Percentiles rank a stretch among this genome's conserved stretches.
Conservation (phyloP, 2,113 vertebrate species). For the Lamprotornis superbus region DNA sequence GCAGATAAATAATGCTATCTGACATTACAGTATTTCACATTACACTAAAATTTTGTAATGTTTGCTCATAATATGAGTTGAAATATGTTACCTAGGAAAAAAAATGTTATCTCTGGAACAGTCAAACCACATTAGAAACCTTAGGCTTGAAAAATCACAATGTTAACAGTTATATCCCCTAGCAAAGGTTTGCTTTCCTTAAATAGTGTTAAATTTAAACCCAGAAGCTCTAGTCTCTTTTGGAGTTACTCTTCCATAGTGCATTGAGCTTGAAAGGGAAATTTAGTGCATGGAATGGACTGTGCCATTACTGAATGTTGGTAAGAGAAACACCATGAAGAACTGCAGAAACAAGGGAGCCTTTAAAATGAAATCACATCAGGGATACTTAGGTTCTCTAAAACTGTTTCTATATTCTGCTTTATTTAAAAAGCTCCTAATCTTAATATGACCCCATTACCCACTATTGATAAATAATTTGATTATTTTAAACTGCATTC, state of each 20-base stretch:
- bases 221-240: constrained; percentile 70
- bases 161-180: constrained; percentile 75
- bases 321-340: neutral
- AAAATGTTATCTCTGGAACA: constrained; percentile 76
- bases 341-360: neutral
- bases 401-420: neutral
- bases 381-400: neutral
- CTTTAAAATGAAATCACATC: neutral
- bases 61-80: constrained; percentile 77
- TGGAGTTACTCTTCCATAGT: constrained; percentile 60
- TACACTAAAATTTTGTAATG: constrained; percentile 76
- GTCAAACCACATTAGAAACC: constrained; percentile 80
- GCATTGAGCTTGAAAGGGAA: constrained; percentile 72
- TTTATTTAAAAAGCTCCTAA: neutral
- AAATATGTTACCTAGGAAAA: constrained; percentile 80
- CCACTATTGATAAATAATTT: neutral
- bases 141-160: constrained; percentile 76
- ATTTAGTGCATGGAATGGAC: constrained; percentile 53
- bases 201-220: constrained; percentile 80
- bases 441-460: neutral
- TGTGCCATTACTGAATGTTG: neutral
- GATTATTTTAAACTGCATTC: neutral
- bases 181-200: constrained; percentile 75
- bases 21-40: constrained; percentile 81
- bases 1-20: constrained; percentile 76